Conservation (phyloP, 2,113 vertebrate genomes). For the Prinia subflava region DNA sequence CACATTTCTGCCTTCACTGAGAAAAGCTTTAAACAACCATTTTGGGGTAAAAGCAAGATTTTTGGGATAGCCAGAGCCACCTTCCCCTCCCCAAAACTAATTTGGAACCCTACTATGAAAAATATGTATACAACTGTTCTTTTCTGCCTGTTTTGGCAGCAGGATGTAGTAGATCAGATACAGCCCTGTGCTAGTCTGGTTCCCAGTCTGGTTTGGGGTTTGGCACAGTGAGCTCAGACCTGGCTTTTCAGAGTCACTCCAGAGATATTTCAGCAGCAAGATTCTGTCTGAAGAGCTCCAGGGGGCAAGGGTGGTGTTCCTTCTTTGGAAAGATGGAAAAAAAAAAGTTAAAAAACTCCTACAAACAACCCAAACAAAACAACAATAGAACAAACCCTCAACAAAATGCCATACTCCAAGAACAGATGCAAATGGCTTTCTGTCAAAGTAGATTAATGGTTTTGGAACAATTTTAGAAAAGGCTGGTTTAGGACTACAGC, state of each 20-base stretch:
- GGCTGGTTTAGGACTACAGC: not conserved
- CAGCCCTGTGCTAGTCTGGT: not conserved
- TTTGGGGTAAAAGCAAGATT: not conserved
- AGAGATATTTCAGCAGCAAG: not conserved
- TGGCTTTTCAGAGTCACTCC: not conserved
- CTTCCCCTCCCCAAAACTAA: not conserved
- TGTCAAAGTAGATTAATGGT: not conserved
- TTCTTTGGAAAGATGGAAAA: not conserved
- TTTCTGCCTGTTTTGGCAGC: not conserved
- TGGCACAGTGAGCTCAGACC: not conserved
- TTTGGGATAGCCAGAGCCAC: not conserved
- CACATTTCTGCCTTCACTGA: not conserved
- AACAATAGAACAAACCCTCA: not conserved
- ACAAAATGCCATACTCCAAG: not conserved
- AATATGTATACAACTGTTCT: rapidly evolving
- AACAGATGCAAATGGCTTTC: not conserved
- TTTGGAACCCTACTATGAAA: not conserved
- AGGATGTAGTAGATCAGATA: not conserved
- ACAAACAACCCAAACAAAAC: not conserved
- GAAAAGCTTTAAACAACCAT: not conserved
- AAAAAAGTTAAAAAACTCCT: not conserved
- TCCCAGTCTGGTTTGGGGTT: not conserved
- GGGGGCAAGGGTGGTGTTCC: not conserved
- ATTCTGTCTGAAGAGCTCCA: not conserved
- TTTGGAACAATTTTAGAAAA: not conserved